Percentiles rank a stretch among this genome's conserved stretches.
phyloP scores from a whole-genome alignment of 2,888 invertebrate species.

The Synergus umbraculus region DNA sequence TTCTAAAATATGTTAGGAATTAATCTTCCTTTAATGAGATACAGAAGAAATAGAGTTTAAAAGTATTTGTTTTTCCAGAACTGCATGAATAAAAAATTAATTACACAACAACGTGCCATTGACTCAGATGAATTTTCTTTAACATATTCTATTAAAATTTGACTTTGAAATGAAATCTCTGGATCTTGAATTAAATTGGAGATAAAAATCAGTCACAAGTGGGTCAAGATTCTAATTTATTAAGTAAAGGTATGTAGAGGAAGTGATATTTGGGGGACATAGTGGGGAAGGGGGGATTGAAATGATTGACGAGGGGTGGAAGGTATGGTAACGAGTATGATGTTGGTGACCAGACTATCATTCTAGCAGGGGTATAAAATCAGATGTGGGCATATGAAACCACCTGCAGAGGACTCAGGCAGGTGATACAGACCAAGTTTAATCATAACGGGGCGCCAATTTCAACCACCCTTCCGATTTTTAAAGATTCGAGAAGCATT shows the following conservation, averaged over 20 bases:
- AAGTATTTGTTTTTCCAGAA: too few relatives aligned
- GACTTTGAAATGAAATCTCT: not conserved
- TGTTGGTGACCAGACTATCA: conserved; percentile 41
- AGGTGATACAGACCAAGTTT: conserved; percentile 64
- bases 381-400: conserved; percentile 58
- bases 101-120: too few relatives aligned
- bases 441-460: conserved; percentile 66
- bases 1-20: too few relatives aligned
- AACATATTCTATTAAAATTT: not conserved
- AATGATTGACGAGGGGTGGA: not conserved
- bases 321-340: not conserved
- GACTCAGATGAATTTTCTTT: too few relatives aligned
- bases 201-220: not conserved
- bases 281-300: conserved; percentile 42
- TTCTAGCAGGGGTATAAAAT: conserved; percentile 51
- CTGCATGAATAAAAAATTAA: too few relatives aligned
- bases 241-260: conserved; percentile 42
- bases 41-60: too few relatives aligned
- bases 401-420: conserved; percentile 69
- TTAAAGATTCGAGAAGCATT: not conserved
- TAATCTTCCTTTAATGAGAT: too few relatives aligned
- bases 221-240: not conserved
- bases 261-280: conserved; percentile 46
- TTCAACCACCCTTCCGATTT: conserved; percentile 48
- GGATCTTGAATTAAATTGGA: not conserved